Percentiles rank a stretch among this genome's conserved stretches.
Evolutionary conservation across 2,888 invertebrate species (phyloP).

Genomic region (Drosophila falleni): DNA sequence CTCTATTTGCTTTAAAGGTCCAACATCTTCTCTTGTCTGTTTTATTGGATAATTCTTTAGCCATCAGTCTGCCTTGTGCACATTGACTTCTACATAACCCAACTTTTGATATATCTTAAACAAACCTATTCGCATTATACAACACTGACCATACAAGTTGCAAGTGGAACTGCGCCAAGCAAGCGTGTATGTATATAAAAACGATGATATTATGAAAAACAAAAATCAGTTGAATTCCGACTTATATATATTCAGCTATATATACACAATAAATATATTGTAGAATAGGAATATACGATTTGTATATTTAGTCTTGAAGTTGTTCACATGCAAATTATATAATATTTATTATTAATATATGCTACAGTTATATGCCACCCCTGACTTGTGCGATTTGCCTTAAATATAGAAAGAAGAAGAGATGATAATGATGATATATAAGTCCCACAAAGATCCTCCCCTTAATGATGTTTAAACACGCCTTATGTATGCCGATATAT

Average conservation of each 20-base stretch:
- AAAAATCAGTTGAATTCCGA: slow-evolving; percentile 17
- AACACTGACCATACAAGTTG: neutral
- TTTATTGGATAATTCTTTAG: too few species aligned
- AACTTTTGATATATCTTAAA: slow-evolving; percentile 4
- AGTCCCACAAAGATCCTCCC: neutral
- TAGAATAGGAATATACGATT: slow-evolving; percentile 3
- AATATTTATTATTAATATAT: slow-evolving; percentile 10
- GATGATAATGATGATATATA: neutral
- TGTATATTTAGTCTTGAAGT: slow-evolving; percentile 27
- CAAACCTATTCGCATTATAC: neutral
- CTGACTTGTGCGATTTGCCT: slow-evolving; percentile 70
- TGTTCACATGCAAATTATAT: slow-evolving; percentile 29
- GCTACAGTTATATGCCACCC: slow-evolving; percentile 27
- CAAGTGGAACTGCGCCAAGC: slow-evolving; percentile 2
- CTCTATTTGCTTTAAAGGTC: too few species aligned
- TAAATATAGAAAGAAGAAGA: slow-evolving; percentile 48
- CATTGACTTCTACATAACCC: slow-evolving; percentile 2
- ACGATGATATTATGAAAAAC: slow-evolving; percentile 6
- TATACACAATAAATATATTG: neutral
- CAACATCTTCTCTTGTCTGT: too few species aligned
- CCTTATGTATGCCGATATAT: slow-evolving; percentile 27
- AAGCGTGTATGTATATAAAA: slow-evolving; percentile 8
- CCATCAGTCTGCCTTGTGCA: neutral
- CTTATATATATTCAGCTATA: slow-evolving; percentile 2
- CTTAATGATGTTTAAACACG: slow-evolving; percentile 7